Percentiles rank a stretch among this genome's conserved stretches.
Evolutionary conservation across 2,888 invertebrate genomes (phyloP).

Genomic region (Ctena decussata): DNA sequence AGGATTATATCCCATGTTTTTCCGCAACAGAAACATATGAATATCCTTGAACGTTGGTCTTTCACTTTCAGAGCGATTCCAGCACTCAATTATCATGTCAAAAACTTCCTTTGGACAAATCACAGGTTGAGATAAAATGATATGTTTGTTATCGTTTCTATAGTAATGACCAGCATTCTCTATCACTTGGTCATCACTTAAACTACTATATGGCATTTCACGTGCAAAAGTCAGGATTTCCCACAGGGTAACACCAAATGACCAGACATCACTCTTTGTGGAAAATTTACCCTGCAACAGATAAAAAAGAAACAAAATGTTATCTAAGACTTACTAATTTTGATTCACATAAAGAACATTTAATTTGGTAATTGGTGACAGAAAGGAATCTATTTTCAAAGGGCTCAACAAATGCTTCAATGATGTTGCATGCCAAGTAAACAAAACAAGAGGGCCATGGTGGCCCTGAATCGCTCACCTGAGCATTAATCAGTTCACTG

Average conservation of each 20-base stretch:
- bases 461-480: too few species aligned
- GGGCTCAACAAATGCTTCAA: too few species aligned
- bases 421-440: too few species aligned
- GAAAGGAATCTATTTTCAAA: too few species aligned
- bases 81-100: slow-evolving; percentile 97
- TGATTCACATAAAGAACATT: too few species aligned
- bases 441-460: too few species aligned
- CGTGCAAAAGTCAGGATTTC: slow-evolving; percentile 94
- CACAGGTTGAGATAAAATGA: slow-evolving; percentile 91
- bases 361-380: too few species aligned
- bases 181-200: slow-evolving; percentile 93
- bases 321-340: too few species aligned
- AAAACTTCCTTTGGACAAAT: slow-evolving; percentile 95
- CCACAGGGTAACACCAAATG: slow-evolving; percentile 95
- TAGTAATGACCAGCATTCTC: slow-evolving; percentile 93
- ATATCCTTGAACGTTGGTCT: slow-evolving; percentile 96
- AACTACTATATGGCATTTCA: slow-evolving; percentile 92
- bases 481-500: too few species aligned
- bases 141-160: slow-evolving; percentile 90
- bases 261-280: slow-evolving; percentile 96
- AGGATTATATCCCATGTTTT: slow-evolving; percentile 87
- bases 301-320: neutral
- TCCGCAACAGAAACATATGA: slow-evolving; percentile 92
- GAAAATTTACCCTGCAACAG: slow-evolving; percentile 93
- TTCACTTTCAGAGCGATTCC: slow-evolving; percentile 93